A percentile compares a stretch with the other conserved stretches of the same genome.
phyloP scores from a whole-genome alignment of 2,888 invertebrate species.

The Dynastes hyllus region DNA sequence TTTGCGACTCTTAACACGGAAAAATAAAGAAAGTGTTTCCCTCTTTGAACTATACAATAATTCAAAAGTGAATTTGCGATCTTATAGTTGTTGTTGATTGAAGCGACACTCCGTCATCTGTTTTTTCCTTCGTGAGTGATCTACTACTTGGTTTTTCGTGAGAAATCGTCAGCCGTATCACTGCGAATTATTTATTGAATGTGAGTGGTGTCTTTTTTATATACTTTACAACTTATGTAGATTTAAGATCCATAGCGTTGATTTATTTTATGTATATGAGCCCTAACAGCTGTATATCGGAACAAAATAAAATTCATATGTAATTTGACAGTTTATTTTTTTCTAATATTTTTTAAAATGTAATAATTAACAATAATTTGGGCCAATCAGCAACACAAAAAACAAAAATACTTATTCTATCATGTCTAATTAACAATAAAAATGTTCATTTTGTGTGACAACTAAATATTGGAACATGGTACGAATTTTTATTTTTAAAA shows the following conservation, averaged over 20 bases:
- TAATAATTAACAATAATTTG: too few relatives aligned
- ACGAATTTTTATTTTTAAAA: too few relatives aligned
- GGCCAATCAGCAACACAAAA: too few relatives aligned
- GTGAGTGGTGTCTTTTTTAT: constrained; percentile 26
- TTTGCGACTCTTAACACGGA: constrained; percentile 3
- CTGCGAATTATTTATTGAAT: constrained; percentile 29
- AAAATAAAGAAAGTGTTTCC: constrained; percentile 7
- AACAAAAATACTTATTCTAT: too few relatives aligned
- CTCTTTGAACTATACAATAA: background rate
- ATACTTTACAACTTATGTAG: background rate
- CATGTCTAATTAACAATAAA: too few relatives aligned
- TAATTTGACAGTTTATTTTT: too few relatives aligned
- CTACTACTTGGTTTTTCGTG: constrained; percentile 21
- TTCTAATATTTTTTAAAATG: too few relatives aligned
- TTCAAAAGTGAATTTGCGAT: constrained; percentile 7
- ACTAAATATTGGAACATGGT: too few relatives aligned
- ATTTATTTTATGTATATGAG: too few relatives aligned
- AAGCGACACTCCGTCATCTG: background rate
- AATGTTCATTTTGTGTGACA: too few relatives aligned
- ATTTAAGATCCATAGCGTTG: background rate
- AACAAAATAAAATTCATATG: too few relatives aligned
- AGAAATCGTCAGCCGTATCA: background rate
- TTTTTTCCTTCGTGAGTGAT: constrained; percentile 15
- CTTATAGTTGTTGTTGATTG: constrained; percentile 31
- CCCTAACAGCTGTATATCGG: too few relatives aligned